These are phyloP conservation scores for Corynorhinus townsendii DNA, from an alignment of 2,113 vertebrate genomes.

Conservation along the genomic window DNA sequence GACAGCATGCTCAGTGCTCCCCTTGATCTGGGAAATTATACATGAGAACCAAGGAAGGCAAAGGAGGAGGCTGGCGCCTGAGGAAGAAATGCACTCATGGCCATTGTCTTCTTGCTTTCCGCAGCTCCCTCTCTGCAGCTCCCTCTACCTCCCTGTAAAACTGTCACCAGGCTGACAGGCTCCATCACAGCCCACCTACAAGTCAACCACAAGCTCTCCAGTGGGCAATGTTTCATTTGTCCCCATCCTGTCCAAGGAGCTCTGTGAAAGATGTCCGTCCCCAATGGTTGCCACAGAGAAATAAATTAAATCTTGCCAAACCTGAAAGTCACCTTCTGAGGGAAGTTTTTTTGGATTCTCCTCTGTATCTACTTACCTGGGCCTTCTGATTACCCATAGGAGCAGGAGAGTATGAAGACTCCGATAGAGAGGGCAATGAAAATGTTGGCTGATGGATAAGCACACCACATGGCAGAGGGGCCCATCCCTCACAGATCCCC, in stretches of 20 bases:
- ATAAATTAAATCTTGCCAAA: constrained; percentile 40
- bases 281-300: constrained; percentile 27
- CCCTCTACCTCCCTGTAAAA: background rate
- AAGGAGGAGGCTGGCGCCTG: no score
- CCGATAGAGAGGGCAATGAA: background rate
- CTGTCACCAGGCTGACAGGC: background rate
- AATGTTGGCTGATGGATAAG: rapidly evolving
- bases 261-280: constrained; percentile 16
- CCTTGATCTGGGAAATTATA: constrained; percentile 31
- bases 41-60: background rate
- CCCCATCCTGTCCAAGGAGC: background rate
- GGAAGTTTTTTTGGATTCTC: background rate
- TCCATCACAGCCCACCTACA: background rate
- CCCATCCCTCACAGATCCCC: rapidly evolving
- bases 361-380: background rate
- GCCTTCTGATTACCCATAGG: background rate
- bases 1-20: background rate
- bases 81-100: background rate
- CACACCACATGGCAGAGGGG: rapidly evolving
- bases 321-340: constrained; percentile 60
- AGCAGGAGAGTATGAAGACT: background rate
- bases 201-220: background rate
- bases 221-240: background rate
- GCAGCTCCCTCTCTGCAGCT: background rate
- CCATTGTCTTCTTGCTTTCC: background rate